These are phyloP conservation scores for Diorhabda carinulata DNA, from an alignment of 1,140 invertebrate species.

Conservation along the genomic window DNA sequence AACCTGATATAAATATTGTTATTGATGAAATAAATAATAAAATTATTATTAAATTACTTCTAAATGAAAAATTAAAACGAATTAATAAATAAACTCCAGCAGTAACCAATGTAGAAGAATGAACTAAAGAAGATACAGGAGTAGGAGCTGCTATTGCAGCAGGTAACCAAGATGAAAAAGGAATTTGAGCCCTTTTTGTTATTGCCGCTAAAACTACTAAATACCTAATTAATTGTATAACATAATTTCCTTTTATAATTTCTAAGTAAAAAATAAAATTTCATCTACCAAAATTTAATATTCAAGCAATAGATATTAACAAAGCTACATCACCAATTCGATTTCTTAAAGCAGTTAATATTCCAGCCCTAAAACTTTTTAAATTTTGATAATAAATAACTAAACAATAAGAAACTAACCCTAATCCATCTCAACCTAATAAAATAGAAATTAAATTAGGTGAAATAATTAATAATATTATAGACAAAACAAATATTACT, in stretches of 20 bases:
- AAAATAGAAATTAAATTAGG: slow-evolving; percentile 65
- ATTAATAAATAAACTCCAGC: slow-evolving; percentile 68
- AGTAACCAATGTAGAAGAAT: slow-evolving; percentile 71
- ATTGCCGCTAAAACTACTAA: slow-evolving; percentile 55
- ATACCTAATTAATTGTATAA: slow-evolving; percentile 48
- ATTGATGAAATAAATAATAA: slow-evolving; percentile 48
- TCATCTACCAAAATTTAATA: slow-evolving; percentile 54
- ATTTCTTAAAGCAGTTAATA: slow-evolving; percentile 61
- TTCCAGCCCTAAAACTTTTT: slow-evolving; percentile 58
- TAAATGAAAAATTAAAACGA: slow-evolving; percentile 54
- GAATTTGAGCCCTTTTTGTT: slow-evolving; percentile 72
- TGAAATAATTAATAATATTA: slow-evolving; percentile 64
- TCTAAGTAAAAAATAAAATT: slow-evolving; percentile 53
- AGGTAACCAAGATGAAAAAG: slow-evolving; percentile 67
- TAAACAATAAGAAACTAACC: slow-evolving; percentile 63
- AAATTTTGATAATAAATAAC: slow-evolving; percentile 63
- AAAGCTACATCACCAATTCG: slow-evolving; percentile 58
- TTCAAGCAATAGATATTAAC: slow-evolving; percentile 55
- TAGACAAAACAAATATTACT: slow-evolving; percentile 62
- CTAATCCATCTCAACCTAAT: slow-evolving; percentile 66
- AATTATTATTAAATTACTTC: slow-evolving; percentile 28
- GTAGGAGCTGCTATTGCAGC: slow-evolving; percentile 66
- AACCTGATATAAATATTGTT: slow-evolving; percentile 60
- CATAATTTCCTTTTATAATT: slow-evolving; percentile 48
- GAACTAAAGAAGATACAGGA: slow-evolving; percentile 66